These are phyloP conservation scores for Xestobium rufovillosum DNA, from an alignment of 2,888 invertebrate species.

Conservation along the genomic window DNA sequence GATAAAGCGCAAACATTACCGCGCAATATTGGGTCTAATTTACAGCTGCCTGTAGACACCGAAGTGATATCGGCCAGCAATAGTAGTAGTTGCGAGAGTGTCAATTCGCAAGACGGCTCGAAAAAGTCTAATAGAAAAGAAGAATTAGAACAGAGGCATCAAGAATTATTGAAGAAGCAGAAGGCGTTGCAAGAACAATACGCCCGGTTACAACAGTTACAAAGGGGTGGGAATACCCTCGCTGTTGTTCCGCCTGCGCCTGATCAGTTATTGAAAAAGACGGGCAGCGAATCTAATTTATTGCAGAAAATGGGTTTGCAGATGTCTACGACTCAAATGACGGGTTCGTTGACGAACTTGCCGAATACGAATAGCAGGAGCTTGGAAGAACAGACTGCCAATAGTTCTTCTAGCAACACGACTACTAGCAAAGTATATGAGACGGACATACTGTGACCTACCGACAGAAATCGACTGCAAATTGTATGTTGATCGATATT, in stretches of 20 bases:
- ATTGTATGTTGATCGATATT: constrained; percentile 1
- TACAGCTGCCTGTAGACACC: constrained; percentile 32
- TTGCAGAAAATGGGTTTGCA: constrained; percentile 75
- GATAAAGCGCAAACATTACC: constrained; percentile 43
- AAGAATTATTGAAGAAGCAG: constrained; percentile 81
- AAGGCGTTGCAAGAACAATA: constrained; percentile 87
- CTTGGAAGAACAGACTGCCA: constrained; percentile 21
- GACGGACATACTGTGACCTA: constrained; percentile 87
- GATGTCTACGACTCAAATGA: constrained; percentile 48
- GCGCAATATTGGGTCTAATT: constrained; percentile 40
- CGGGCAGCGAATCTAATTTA: constrained; percentile 81
- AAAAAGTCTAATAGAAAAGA: constrained; percentile 56
- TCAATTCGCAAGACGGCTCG: constrained; percentile 64
- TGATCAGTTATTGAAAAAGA: constrained; percentile 64
- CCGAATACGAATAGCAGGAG: constrained; percentile 39
- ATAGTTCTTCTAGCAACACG: constrained; percentile 37
- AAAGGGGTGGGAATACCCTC: constrained; percentile 63
- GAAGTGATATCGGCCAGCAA: constrained; percentile 51
- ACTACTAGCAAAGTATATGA: constrained; percentile 81
- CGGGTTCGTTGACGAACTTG: constrained; percentile 57
- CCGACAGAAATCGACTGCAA: constrained; percentile 18
- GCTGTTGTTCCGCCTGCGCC: constrained; percentile 57
- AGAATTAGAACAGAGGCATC: constrained; percentile 78
- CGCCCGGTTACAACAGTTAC: constrained; percentile 79
- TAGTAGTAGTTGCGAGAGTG: constrained; percentile 69